Percentiles rank a stretch among this genome's conserved stretches.
These are phyloP conservation scores for Phylloscopus trochilus DNA, from an alignment of 2,113 vertebrate genomes.

Conservation along the genomic window DNA sequence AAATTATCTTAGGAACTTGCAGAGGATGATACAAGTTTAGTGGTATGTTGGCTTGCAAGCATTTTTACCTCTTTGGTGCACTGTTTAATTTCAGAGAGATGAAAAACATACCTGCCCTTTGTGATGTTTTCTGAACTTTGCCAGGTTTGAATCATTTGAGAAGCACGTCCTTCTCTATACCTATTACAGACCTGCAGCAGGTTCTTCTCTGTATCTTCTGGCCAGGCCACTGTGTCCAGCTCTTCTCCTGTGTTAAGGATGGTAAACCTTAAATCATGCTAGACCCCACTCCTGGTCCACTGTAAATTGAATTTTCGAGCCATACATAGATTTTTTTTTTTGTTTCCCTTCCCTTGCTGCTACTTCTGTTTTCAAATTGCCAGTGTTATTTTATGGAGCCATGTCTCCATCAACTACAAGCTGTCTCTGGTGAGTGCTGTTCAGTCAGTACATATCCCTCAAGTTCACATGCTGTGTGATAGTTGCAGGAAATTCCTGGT, in stretches of 20 bases:
- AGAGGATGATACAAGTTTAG: background rate
- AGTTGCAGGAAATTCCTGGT: background rate
- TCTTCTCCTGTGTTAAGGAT: background rate
- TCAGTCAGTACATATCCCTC: background rate
- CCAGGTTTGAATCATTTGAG: background rate
- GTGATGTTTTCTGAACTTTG: background rate
- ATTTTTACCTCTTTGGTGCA: background rate
- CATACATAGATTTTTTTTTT: background rate
- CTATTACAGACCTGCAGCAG: background rate
- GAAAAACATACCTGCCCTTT: background rate
- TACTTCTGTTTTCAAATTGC: background rate
- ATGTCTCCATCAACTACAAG: fast-evolving
- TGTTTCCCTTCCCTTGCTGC: background rate
- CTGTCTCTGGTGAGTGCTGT: background rate
- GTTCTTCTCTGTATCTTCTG: background rate
- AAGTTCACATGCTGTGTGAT: background rate
- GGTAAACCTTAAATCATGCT: background rate
- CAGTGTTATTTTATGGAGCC: background rate
- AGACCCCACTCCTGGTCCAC: background rate
- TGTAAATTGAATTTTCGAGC: background rate
- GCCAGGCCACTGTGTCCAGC: background rate
- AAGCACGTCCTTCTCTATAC: background rate
- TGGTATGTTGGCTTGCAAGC: background rate
- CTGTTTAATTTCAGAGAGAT: background rate
- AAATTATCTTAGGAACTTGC: background rate